phyloP scores from a whole-genome alignment of 2,888 invertebrate species.

The Rhabditophanes sp. region DNA sequence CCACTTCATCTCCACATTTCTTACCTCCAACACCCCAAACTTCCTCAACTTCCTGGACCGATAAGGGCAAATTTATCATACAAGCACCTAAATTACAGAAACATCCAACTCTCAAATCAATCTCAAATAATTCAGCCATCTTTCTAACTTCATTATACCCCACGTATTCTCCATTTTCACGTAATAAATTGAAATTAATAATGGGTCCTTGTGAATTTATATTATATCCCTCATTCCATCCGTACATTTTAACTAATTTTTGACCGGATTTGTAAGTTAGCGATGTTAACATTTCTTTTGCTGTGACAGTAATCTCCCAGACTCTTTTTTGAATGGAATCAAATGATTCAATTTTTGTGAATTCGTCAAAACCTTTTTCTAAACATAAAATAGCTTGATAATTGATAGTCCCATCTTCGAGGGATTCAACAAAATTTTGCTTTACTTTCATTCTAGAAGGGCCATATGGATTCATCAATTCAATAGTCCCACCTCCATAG shows the following conservation, averaged over 20 bases:
- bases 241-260: constrained; percentile 14
- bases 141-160: constrained; percentile 76
- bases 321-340: constrained; percentile 13
- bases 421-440: background rate
- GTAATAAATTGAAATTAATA: constrained; percentile 69
- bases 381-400: constrained; percentile 69
- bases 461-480: constrained; percentile 61
- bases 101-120: constrained; percentile 77
- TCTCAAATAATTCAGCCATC: constrained; percentile 68
- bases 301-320: too few species aligned
- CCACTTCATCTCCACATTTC: constrained; percentile 33
- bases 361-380: constrained; percentile 63
- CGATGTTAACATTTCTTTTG: too few species aligned
- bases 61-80: constrained; percentile 60
- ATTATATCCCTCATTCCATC: constrained; percentile 9
- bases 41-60: too few species aligned
- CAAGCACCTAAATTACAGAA: constrained; percentile 93
- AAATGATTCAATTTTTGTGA: background rate
- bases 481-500: constrained; percentile 85
- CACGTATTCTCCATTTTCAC: constrained; percentile 61
- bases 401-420: constrained; percentile 82
- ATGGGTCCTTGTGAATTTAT: constrained; percentile 60
- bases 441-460: constrained; percentile 43
- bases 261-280: too few species aligned
- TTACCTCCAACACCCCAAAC: constrained; percentile 45